Percentiles rank a stretch among this genome's conserved stretches.
phyloP scores from a whole-genome alignment of 1,140 invertebrate genomes.

The Drosophila erecta region DNA sequence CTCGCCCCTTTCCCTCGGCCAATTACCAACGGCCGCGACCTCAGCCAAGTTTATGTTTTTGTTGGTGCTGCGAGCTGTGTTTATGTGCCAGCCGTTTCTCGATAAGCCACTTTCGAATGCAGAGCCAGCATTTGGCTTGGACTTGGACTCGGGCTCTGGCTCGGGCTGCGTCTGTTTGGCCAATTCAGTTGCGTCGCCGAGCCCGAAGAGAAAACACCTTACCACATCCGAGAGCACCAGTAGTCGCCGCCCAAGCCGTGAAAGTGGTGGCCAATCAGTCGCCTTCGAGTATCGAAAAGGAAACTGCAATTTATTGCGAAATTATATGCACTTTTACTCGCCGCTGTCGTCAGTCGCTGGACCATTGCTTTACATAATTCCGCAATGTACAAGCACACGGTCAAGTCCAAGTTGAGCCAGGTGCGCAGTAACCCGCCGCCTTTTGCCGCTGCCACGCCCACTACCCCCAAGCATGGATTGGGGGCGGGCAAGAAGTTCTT shows the following conservation, averaged over 20 bases:
- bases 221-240: slow-evolving; percentile 43
- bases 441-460: slow-evolving; percentile 17
- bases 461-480: slow-evolving; percentile 27
- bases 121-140: slow-evolving; percentile 65
- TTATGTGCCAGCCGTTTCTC: slow-evolving; percentile 55
- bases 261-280: slow-evolving; percentile 59
- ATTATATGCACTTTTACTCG: slow-evolving; percentile 75
- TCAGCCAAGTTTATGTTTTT: slow-evolving; percentile 55
- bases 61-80: slow-evolving; percentile 23
- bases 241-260: slow-evolving; percentile 47
- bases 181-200: slow-evolving; percentile 74
- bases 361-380: slow-evolving; percentile 43
- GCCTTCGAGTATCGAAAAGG: slow-evolving; percentile 65
- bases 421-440: slow-evolving; percentile 57
- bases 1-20: slow-evolving; percentile 39
- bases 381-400: slow-evolving; percentile 75
- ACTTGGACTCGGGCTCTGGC: slow-evolving; percentile 25
- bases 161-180: slow-evolving; percentile 45
- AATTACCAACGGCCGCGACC: slow-evolving; percentile 56
- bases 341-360: slow-evolving; percentile 14
- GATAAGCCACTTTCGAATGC: slow-evolving; percentile 82
- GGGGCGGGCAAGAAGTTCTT: slow-evolving; percentile 77
- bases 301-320: slow-evolving; percentile 62
- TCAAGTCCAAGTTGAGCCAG: slow-evolving; percentile 69
- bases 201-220: slow-evolving; percentile 76